Conservation (phyloP, 2,888 invertebrate genomes). For the Drosophila nigritarsus region DNA sequence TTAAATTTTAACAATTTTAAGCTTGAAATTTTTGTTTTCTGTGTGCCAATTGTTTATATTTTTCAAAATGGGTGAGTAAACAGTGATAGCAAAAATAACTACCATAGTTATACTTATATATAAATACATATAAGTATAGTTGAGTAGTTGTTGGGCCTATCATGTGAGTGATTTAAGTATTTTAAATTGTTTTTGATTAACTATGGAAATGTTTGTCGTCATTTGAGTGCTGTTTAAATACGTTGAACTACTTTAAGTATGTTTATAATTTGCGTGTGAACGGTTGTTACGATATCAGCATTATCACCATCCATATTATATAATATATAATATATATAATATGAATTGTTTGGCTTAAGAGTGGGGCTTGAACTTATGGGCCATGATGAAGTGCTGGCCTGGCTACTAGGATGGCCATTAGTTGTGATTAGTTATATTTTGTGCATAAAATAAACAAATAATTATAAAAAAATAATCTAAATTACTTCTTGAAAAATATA, state of each 20-base stretch:
- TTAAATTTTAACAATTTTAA: neutral
- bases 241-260: slow-evolving; percentile 17
- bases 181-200: slow-evolving; percentile 31
- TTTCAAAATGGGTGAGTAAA: slow-evolving; percentile 69
- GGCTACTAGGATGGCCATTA: slow-evolving; percentile 19
- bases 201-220: slow-evolving; percentile 22
- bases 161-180: slow-evolving; percentile 12
- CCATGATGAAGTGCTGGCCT: slow-evolving; percentile 26
- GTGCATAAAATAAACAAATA: neutral
- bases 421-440: slow-evolving; percentile 24
- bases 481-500: neutral
- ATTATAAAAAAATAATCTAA: neutral
- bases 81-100: slow-evolving; percentile 11
- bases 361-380: slow-evolving; percentile 1
- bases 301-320: slow-evolving; percentile 20
- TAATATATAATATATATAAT: neutral
- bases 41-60: slow-evolving; percentile 33
- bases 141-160: neutral
- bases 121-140: neutral
- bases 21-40: slow-evolving; percentile 8
- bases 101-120: neutral
- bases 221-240: slow-evolving; percentile 49
- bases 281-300: slow-evolving; percentile 6
- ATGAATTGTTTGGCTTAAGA: neutral
- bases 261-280: slow-evolving; percentile 33